Evolutionary conservation across 2,797 vertebrate genomes (phyloP).

Genomic region (Aldrovandia affinis): DNA sequence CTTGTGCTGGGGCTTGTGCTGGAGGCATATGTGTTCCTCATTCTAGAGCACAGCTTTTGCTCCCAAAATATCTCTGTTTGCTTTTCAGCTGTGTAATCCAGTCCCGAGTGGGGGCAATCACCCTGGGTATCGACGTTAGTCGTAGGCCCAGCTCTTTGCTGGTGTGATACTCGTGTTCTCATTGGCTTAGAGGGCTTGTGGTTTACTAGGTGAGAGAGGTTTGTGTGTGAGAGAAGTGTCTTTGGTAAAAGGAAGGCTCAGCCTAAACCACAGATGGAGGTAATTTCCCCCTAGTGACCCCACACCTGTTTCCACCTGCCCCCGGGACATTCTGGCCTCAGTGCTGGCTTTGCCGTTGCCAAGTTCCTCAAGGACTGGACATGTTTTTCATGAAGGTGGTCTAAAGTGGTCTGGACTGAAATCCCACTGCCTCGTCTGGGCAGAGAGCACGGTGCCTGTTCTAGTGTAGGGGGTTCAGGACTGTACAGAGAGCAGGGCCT

Average conservation of each 20-base stretch:
- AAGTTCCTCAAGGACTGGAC: too few species aligned
- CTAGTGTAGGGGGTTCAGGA: neutral
- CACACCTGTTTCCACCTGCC: too few species aligned
- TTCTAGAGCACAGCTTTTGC: constrained; percentile 2
- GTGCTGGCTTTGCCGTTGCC: too few species aligned
- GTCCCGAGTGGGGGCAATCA: neutral
- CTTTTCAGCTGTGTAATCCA: neutral
- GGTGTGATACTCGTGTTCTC: neutral
- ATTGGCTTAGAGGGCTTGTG: neutral
- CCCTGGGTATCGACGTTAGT: neutral
- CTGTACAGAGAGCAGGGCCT: neutral
- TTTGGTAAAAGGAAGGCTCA: neutral
- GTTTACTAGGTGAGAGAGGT: neutral
- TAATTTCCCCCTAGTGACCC: neutral
- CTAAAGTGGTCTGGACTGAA: too few species aligned
- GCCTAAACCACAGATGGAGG: neutral
- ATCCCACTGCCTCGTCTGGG: neutral
- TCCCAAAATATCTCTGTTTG: neutral
- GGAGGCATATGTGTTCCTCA: neutral
- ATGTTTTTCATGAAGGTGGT: too few species aligned
- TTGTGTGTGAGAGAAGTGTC: neutral
- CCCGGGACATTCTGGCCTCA: too few species aligned
- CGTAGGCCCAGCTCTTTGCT: neutral
- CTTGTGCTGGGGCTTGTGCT: neutral
- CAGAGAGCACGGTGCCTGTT: neutral